Evolutionary conservation across 2,113 vertebrate species (phyloP), one percentile per base, ranked within the genome.

Genomic region (Fulmarus glacialis): DNA sequence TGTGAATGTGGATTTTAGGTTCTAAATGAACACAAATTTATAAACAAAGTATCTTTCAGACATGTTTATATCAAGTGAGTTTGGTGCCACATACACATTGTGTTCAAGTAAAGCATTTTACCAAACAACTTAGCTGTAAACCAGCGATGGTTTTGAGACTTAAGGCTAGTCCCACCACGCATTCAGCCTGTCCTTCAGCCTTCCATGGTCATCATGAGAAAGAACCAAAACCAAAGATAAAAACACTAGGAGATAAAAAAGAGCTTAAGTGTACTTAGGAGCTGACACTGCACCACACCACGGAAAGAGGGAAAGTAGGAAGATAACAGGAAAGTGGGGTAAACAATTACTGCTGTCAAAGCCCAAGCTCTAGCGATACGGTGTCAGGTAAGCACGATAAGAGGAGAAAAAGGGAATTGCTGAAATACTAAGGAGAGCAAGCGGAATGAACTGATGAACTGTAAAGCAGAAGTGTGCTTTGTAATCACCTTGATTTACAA

Each of bases 201-300:
- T 59, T 55, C 3, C 0, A 2, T 47, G 16, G 8, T 48, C 17
- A 3, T 36, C 0, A 0, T 40, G 19, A 85, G 68, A 47, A 60
- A 58, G 55, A 86, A n/a, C 12, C 29, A 78, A 73, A 88, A 47
- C 32, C 40, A 42, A 60, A 89, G 24, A 13, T 1, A 60, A 38
- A 83, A 93, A 29, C 20, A 38, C 12, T 50, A 47, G 26, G 19
- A 79, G 8, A 85, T 15, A 47, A 78, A 36, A 80, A 38, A 62
- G 43, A 68, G 15, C 22, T 45, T 34, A 64, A 55, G 1, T 38
- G 20, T 85, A 16, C 30, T 64, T 63, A 56, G 38, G 52, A 38
- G 27, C 38, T 73, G 43, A 55, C 22, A 19, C 23, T 82, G n/a
- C n/a, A 45, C 12, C 3, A 1, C n/a, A 45, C 12, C 3, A 1